Evolutionary conservation across 2,888 invertebrate species (phyloP), one percentile per base, ranked within the genome.

Genomic region (Watsonalla binaria): DNA sequence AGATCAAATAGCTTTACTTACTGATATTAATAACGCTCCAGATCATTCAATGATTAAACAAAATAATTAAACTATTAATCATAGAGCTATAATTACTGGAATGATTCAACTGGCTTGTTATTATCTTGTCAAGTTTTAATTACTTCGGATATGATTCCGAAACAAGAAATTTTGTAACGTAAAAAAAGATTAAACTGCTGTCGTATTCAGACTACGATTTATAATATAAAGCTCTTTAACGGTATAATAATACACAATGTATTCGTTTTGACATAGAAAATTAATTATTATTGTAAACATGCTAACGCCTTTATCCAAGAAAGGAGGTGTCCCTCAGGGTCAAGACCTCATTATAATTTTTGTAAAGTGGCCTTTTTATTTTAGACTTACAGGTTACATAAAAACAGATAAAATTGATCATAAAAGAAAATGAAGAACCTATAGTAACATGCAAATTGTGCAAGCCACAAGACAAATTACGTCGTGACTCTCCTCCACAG

Each of bases 391-490:
- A n/a, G n/a, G n/a, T n/a, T n/a, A n/a, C n/a, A n/a, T n/a, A n/a
- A n/a, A n/a, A n/a, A n/a, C n/a, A n/a, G n/a, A 68, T 56, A 50
- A 58, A 59, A 64, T 66, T 63, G 63, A 70, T 66, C 72, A 70
- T 66, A 66, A 62, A 73, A 56, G 55, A 51, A 61, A 65, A 65
- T 64, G 66, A 65, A 66, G 65, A 33, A 61, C 62, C 60, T 70
- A 72, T 70, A 69, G 68, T 72, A 65, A 70, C 72, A 75, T 72
- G 74, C 70, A 76, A 76, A 77, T 74, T 69, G 70, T 65, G 62
- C 59, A 65, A 65, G 61, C 73, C 67, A 66, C 70, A 70, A 73
- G 73, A 78, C 75, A 78, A 77, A 79, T 79, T 76, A 70, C 73
- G 62, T 73, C 70, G 70, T 70, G 70, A 68, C 55, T 64, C 56